Conservation (phyloP, 2,113 vertebrate species). For the Zootoca vivipara region DNA sequence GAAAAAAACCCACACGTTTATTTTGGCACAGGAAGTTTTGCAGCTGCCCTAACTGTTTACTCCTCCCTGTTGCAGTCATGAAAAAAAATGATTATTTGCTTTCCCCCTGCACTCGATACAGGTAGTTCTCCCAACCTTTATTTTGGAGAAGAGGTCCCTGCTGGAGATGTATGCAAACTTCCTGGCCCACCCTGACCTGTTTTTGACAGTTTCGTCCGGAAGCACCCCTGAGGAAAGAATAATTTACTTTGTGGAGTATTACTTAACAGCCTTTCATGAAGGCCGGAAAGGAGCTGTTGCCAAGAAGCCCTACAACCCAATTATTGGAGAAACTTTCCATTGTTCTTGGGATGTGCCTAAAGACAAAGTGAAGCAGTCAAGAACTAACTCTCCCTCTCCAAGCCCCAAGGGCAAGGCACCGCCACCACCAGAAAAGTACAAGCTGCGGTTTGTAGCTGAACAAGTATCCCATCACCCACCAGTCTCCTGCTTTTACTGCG, state of each 20-base stretch:
- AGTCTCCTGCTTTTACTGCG: slow-evolving; percentile 95
- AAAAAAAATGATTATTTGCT: slow-evolving; percentile 53
- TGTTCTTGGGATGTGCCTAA: slow-evolving; percentile 94
- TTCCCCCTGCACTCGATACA: slow-evolving; percentile 65
- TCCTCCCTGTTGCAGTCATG: background rate
- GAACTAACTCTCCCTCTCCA: slow-evolving; percentile 67
- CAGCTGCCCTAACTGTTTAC: slow-evolving; percentile 34
- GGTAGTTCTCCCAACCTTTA: slow-evolving; percentile 96
- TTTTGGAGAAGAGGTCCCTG: slow-evolving; percentile 94
- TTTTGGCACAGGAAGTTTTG: slow-evolving; percentile 14
- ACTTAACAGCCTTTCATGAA: slow-evolving; percentile 95
- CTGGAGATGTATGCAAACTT: slow-evolving; percentile 99
- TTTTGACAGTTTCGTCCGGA: slow-evolving; percentile 88
- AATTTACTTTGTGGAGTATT: slow-evolving; percentile 94
- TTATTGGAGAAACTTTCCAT: slow-evolving; percentile 93
- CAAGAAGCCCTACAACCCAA: slow-evolving; percentile 97
- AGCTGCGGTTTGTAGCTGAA: slow-evolving; percentile 90
- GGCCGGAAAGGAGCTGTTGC: slow-evolving; percentile 94
- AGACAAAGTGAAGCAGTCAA: slow-evolving; percentile 81
- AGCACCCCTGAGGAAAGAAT: slow-evolving; percentile 90
- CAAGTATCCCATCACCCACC: slow-evolving; percentile 97
- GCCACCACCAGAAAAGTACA: slow-evolving; percentile 75
- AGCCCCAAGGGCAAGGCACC: slow-evolving; percentile 66
- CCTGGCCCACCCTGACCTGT: slow-evolving; percentile 95
- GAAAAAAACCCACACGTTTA: accelerated